Percentiles rank a stretch among this genome's conserved stretches.
Evolutionary conservation across 1,140 invertebrate genomes (phyloP).

Genomic region (Maconellicoccus hirsutus): DNA sequence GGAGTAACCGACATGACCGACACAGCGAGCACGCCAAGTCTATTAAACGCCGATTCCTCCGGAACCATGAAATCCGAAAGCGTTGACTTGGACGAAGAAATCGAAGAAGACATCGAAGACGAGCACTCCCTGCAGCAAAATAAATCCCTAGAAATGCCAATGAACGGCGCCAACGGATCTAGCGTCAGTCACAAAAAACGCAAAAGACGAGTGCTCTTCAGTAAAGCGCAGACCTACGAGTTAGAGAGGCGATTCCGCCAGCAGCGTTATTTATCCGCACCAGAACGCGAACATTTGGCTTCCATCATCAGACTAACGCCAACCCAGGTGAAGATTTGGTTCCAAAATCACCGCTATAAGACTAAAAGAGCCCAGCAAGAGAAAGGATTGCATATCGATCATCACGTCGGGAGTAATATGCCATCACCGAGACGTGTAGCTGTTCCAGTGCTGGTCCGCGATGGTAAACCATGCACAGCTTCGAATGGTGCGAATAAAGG

Average conservation of each 20-base stretch:
- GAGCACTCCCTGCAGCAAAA: slow-evolving; percentile 24
- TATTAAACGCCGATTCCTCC: slow-evolving; percentile 27
- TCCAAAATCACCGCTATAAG: slow-evolving; percentile 69
- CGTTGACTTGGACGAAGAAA: slow-evolving; percentile 33
- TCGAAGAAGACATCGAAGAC: slow-evolving; percentile 30
- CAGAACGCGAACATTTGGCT: slow-evolving; percentile 89
- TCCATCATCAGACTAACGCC: slow-evolving; percentile 87
- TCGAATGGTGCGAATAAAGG: slow-evolving; percentile 26
- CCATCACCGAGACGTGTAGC: slow-evolving; percentile 79
- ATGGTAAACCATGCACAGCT: slow-evolving; percentile 71
- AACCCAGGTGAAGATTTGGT: slow-evolving; percentile 56
- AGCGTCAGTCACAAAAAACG: slow-evolving; percentile 64
- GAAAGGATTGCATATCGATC: slow-evolving; percentile 51
- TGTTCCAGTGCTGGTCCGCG: slow-evolving; percentile 81
- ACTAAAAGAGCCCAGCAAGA: slow-evolving; percentile 85
- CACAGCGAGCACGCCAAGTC: slow-evolving; percentile 26
- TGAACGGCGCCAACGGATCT: slow-evolving; percentile 25
- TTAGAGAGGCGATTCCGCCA: slow-evolving; percentile 89
- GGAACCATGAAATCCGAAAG: slow-evolving; percentile 35
- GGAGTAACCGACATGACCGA: slow-evolving; percentile 30
- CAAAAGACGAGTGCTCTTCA: slow-evolving; percentile 92
- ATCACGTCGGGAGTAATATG: slow-evolving; percentile 41
- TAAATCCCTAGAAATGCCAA: slow-evolving; percentile 22
- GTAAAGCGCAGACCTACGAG: slow-evolving; percentile 96
- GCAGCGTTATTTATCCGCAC: slow-evolving; percentile 89